Evolutionary conservation across 2,797 vertebrate species (phyloP), one percentile per base, ranked within the genome.

Genomic region (Pogonophryne albipinna): DNA sequence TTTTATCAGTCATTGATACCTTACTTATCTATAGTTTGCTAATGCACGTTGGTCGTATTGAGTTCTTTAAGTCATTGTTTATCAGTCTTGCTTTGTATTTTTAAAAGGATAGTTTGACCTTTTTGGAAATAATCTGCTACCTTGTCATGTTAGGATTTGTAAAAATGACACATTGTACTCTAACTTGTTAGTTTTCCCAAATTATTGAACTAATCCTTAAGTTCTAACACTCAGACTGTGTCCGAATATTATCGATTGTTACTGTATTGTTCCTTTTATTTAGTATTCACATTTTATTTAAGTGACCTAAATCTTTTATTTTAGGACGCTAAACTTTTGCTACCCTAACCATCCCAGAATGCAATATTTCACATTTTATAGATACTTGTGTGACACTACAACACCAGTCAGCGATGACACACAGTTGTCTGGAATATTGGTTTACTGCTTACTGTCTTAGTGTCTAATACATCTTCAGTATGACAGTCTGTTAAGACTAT

Each of bases 31-130:
- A 34, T 41, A 14, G 34, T 71, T 55, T 52, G 17, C 23, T 8
- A 44, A 16, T 61, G 20, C 47, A 41, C 56, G 56, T 60, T 70
- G 49, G 34, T 78, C 74, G n/a, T 20, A 79, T 71, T 56, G 64
- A 42, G 20, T 8, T 17, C 20, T 74, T 60, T 45, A 14, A 74
- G 27, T 63, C 13, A 63, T 70, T 74, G 46, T 63, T 16, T 13
- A 72, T 77, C 20, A 57, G 38, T 17, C 27, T 52, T 45, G 44
- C 4, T 56, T 45, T 51, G 20, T 34, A 20, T 31, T 44, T 34
- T 52, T 41, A 5, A 65, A 53, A 20, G 20, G 49, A 23, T 15
- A 31, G 12, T 68, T 27, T 11, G 14, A 45, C 19, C 13, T 69
- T 52, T 27, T 31, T 2, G 2, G 6, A 47, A 38, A 14, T 44